Base-by-base conservation (phyloP, 2,113 vertebrate genomes). In the Hemichromis elongatus region DNA sequence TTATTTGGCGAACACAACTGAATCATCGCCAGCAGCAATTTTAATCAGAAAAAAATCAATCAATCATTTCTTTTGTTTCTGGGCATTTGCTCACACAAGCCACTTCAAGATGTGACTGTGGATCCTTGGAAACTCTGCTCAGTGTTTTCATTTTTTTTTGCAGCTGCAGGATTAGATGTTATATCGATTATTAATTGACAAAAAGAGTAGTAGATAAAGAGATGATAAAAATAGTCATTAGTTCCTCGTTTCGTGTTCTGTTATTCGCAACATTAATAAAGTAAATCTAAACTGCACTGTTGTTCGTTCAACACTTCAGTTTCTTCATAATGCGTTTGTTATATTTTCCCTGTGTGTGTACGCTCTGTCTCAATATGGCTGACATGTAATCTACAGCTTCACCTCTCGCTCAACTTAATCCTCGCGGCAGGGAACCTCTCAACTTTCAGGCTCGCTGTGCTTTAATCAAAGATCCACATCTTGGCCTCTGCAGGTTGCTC, bases 391-490 rank as follows among this genome's bases (percentile, higher is more conserved):
- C 75, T 42, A 78, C 63, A 57, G 59, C 63, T 37, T 55, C 63
- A 28, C 54, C 52, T 81, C 83, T 40, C 30, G 33, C 53, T 82
- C 53, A 85, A 68, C 81, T 75, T 56, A 81, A 92, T 92, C 87
- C 79, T 88, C 73, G 7, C 87, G 84, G 88, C 30, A 7, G 55
- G 87, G 63, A 78, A 50, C 37, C 80, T 83, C 66, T 88, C 80
- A 86, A 61, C 90, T 85, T 84, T 86, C 82, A 83, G 57, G 83
- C 88, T 80, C 11, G 7, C 52, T 80, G 83, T 3, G 81, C 82
- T 89, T 92, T 90, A 91, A 92, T 87, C 88, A 94, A 78, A 91
- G 84, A 91, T 84, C 75, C 88, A 78, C 66, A 53, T 73, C 52
- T n/a, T 19, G 45, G 4, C 75, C 84, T 91, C 86, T 59, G 63